Evolutionary conservation across 1,140 invertebrate genomes (phyloP), one percentile per base, ranked within the genome.

Genomic region (Oreohelix idahoensis): DNA sequence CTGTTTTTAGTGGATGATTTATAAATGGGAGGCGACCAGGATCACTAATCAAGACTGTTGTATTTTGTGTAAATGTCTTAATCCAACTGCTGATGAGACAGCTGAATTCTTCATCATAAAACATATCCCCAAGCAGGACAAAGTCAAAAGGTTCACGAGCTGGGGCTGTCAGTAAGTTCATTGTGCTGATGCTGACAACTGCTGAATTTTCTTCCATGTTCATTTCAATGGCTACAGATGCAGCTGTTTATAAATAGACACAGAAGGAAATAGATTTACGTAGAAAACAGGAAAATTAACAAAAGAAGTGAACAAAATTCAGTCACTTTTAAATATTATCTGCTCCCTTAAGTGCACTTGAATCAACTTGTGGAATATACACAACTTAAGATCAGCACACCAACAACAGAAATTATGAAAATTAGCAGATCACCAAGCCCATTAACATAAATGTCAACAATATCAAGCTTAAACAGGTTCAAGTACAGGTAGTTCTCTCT

Each of bases 81-180:
- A 89, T 23, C 89, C 88, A 90, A 29, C 78, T 32, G 66, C 39
- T 81, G 13, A 90, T 83, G 0, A 51, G 45, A 29, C 85, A n/a
- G 15, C 81, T 70, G 83, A 89, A 87, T 15, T 85, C 32, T 26
- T 20, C 17, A 66, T 89, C 87, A 84, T 90, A 90, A 80, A 90
- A 88, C 89, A 90, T 90, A 58, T 90, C 89, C n/a, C 89, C 89
- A 29, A 90, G 63, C 36, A 90, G 75, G 29, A 90, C 51, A 51
- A 88, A 66, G 75, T 90, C 86, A 84, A 84, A 87, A 26, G 78
- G 20, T 23, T 53, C 45, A 66, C 71, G 17, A 8, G 39, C 0
- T 51, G 49, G 38, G 38, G 23, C 13, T 49, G 36, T 17, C 8
- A 81, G 79, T 11, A n/a, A 38, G 66, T 81, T 81, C 5, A 1